A percentile compares a stretch with the other conserved stretches of the same genome.
Conservation (phyloP, 2,888 invertebrate genomes). For the Cremastinae sp. region DNA sequence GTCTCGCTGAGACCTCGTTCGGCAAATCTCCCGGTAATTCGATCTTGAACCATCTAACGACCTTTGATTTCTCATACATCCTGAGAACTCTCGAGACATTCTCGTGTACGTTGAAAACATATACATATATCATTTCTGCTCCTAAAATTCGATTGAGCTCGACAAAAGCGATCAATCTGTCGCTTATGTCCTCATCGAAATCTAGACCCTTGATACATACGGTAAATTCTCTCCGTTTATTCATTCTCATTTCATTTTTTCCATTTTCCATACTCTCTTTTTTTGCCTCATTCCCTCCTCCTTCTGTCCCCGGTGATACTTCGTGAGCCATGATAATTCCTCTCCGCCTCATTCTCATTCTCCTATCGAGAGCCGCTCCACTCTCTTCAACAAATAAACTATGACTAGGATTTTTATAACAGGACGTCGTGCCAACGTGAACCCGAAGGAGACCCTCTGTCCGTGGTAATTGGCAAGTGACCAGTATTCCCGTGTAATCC, state of each 20-base stretch:
- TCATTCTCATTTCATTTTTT: constrained; percentile 49
- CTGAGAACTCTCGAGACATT: constrained; percentile 82
- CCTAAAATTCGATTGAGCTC: constrained; percentile 86
- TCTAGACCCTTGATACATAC: constrained; percentile 88
- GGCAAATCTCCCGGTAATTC: constrained; percentile 79
- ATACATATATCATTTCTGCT: constrained; percentile 85
- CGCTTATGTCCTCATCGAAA: constrained; percentile 84
- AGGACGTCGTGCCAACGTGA: constrained; percentile 70
- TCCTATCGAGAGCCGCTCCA: constrained; percentile 8
- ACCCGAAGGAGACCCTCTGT: constrained; percentile 70
- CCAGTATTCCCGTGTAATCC: constrained; percentile 82
- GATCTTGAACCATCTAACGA: constrained; percentile 74
- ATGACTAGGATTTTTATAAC: constrained; percentile 77
- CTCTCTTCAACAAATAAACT: constrained; percentile 68
- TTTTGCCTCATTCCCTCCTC: constrained; percentile 46
- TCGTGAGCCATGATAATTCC: constrained; percentile 4
- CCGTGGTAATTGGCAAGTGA: constrained; percentile 84
- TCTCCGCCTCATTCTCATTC: background rate
- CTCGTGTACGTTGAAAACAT: constrained; percentile 83
- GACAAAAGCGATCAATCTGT: constrained; percentile 86
- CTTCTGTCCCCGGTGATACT: too few relatives aligned
- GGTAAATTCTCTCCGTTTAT: constrained; percentile 81
- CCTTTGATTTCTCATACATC: constrained; percentile 81
- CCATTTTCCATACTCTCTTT: too few relatives aligned
- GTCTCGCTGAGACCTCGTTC: constrained; percentile 77